Base-by-base conservation (phyloP, 1,140 invertebrate species). In the Conus betulinus region DNA sequence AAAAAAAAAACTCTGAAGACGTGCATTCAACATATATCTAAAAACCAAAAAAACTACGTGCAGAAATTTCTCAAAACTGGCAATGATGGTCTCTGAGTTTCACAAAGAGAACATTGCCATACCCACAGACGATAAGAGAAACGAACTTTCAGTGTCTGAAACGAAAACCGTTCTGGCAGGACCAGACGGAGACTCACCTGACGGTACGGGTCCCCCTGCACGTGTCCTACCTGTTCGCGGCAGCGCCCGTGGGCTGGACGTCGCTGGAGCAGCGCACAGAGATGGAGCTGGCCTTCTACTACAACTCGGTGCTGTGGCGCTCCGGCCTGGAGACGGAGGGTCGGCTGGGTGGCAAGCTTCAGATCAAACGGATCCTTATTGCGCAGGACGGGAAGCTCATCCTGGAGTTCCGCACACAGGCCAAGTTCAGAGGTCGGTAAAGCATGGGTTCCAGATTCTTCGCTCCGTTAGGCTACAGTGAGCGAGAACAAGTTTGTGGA, bases 201-300 rank as follows among this genome's bases (percentile, higher is more conserved):
- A 95, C 95, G 13, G 94, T 96, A 8, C 91, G 93, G 4, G 94
- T 96, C 11, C 96, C 96, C 23, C 89, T 96, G 25, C 95, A 95
- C 91, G 95, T 96, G 25, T 96, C 96, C 3, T 96, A 96, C 88
- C 91, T 96, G 53, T 95, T 95, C 90, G 92, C 93, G 17, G 93
- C 94, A 63, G 93, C 95, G 5, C 94, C 95, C 8, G 92, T 93
- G 87, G 95, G 95, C 6, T 96, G 96, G 96, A 94, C 94, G 4
- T 94, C 95, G 6, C 89, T 96, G 57, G 95, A 96, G 83, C 95
- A 96, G 86, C 93, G 93, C 25, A 95, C 95, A 53, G 95, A 95
- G 91, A 93, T 96, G 91, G 95, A 96, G 88, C 94, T 96, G 57
- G 95, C 95, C 7, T 95, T 96, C 88, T 95, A 94, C 89, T 96